A percentile compares a stretch with the other conserved stretches of the same genome.
phyloP scores from a whole-genome alignment of 2,113 vertebrate species.

The Cavia aperea region DNA sequence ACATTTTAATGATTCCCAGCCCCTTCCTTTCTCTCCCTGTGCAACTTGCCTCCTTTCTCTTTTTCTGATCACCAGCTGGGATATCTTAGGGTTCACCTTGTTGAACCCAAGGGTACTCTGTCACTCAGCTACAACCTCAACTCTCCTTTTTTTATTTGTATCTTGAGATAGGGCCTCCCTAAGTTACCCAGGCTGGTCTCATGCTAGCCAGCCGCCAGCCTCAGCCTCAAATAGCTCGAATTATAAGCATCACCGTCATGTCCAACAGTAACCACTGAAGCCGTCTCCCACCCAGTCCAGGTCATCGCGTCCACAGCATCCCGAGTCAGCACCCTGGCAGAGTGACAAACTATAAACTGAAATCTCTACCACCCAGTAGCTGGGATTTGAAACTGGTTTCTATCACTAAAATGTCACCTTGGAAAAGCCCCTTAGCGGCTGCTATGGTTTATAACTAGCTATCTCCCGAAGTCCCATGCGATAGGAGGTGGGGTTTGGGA shows the following conservation, averaged over 20 bases:
- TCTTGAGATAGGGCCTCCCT: background rate
- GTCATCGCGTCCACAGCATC: background rate
- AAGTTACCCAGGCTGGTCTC: background rate
- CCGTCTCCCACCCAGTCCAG: background rate
- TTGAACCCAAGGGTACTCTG: background rate
- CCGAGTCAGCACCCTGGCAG: background rate
- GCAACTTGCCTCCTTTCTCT: background rate
- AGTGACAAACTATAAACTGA: too few species aligned
- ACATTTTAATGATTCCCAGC: background rate
- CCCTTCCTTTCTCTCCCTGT: background rate
- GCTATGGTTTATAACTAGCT: background rate
- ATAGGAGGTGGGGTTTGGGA: background rate
- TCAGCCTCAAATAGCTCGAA: background rate
- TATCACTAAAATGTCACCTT: background rate
- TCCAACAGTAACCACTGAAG: background rate
- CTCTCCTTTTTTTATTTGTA: background rate
- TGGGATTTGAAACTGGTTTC: background rate
- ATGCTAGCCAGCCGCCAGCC: background rate
- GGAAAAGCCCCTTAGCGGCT: background rate
- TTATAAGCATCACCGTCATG: rapidly evolving
- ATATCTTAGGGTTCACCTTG: background rate
- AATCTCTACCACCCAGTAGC: background rate
- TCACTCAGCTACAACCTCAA: background rate
- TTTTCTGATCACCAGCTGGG: background rate
- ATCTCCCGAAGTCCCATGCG: background rate